These are phyloP conservation scores for Criorhina ranunculi DNA, from an alignment of 2,888 invertebrate species.

Conservation along the genomic window DNA sequence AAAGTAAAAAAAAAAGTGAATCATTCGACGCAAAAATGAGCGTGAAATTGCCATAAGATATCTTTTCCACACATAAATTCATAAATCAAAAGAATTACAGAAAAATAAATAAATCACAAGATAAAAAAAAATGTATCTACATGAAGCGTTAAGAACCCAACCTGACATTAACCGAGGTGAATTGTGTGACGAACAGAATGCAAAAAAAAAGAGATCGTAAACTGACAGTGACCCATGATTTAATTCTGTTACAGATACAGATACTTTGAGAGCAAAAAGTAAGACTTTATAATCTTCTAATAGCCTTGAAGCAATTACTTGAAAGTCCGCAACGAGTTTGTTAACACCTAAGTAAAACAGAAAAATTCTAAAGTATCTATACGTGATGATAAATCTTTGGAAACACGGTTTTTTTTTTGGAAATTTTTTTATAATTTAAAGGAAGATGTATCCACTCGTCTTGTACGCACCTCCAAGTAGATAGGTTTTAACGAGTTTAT, in stretches of 20 bases:
- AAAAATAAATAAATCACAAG: not conserved
- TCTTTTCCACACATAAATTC: slow-evolving; percentile 21
- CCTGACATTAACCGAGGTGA: slow-evolving; percentile 32
- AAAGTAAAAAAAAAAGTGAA: slow-evolving; percentile 30
- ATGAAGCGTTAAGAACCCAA: no score
- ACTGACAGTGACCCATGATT: slow-evolving; percentile 41
- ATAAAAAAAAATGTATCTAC: slow-evolving; percentile 6
- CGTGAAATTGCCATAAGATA: slow-evolving; percentile 44
- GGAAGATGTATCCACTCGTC: not conserved
- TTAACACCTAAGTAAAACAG: slow-evolving; percentile 58
- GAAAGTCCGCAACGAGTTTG: slow-evolving; percentile 61
- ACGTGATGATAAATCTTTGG: not conserved
- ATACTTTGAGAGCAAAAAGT: not conserved
- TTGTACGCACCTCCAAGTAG: not conserved
- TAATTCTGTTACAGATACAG: slow-evolving; percentile 35
- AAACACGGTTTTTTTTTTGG: slow-evolving; percentile 10
- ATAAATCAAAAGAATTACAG: slow-evolving; percentile 21
- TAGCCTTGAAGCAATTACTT: slow-evolving; percentile 68
- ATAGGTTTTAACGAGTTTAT: not conserved
- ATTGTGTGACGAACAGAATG: slow-evolving; percentile 40
- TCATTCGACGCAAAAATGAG: slow-evolving; percentile 36
- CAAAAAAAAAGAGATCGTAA: slow-evolving; percentile 16
- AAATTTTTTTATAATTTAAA: slow-evolving; percentile 16
- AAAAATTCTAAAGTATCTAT: slow-evolving; percentile 1
- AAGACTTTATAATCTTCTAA: slow-evolving; percentile 47